A percentile compares a stretch with the other conserved stretches of the same genome.
Conservation (phyloP, 2,888 invertebrate species). For the Blomia tropicalis region DNA sequence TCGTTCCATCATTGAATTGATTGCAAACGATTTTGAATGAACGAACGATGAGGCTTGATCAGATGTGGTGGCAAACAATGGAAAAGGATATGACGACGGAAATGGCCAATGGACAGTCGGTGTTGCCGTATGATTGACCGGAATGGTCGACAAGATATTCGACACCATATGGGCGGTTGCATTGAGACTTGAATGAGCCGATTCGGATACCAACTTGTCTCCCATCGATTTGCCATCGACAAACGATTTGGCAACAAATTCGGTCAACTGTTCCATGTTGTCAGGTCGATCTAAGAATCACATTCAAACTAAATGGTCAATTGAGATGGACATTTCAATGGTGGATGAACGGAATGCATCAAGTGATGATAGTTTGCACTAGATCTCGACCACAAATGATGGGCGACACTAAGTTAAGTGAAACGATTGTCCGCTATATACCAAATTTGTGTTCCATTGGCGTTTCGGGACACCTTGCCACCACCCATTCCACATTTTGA, state of each 20-base stretch:
- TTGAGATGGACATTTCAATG: too few species aligned
- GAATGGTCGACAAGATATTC: slow-evolving; percentile 1
- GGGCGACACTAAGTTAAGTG: too few species aligned
- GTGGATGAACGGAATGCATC: background rate
- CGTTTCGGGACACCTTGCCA: slow-evolving; percentile 7
- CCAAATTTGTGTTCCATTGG: background rate
- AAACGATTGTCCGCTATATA: too few species aligned
- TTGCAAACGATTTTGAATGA: slow-evolving; percentile 1
- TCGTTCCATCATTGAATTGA: slow-evolving; percentile 11
- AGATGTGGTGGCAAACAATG: background rate
- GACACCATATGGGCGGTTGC: slow-evolving; percentile 9
- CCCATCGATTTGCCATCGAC: slow-evolving; percentile 37
- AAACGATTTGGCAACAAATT: slow-evolving; percentile 75
- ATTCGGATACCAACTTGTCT: background rate
- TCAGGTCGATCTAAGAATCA: too few species aligned
- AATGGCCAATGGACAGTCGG: background rate
- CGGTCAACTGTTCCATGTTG: slow-evolving; percentile 68
- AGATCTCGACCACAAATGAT: slow-evolving; percentile 5
- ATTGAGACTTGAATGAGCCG: background rate
- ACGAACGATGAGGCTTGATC: background rate
- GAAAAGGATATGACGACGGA: slow-evolving; percentile 6
- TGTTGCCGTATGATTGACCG: background rate
- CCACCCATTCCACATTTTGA: slow-evolving; percentile 2
- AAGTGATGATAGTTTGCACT: background rate
- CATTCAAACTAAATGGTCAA: background rate